These are phyloP conservation scores for Cyprinodon brontotheroides DNA, from an alignment of 2,113 vertebrate genomes.

Conservation along the genomic window DNA sequence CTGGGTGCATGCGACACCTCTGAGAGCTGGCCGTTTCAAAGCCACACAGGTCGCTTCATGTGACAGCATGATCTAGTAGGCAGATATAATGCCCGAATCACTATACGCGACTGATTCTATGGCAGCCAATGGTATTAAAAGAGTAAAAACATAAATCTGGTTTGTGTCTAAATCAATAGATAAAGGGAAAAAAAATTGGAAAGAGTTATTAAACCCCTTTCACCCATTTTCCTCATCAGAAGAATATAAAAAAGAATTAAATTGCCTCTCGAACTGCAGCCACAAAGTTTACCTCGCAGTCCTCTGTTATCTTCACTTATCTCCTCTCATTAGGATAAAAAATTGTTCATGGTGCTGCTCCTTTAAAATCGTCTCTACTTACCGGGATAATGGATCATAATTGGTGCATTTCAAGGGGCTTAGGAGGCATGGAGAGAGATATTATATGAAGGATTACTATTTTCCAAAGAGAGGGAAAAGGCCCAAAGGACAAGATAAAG, in stretches of 20 bases:
- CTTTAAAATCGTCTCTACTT: conserved; percentile 62
- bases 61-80: conserved; percentile 71
- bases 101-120: conserved; percentile 30
- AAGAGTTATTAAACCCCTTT: conserved; percentile 26
- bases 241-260: conserved; percentile 44
- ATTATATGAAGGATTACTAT: conserved; percentile 66
- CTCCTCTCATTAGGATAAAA: conserved; percentile 61
- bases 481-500: conserved; percentile 56
- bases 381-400: conserved; percentile 71
- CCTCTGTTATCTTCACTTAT: conserved; percentile 55
- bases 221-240: conserved; percentile 27
- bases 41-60: conserved; percentile 40
- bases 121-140: conserved; percentile 22
- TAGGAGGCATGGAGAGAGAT: conserved; percentile 54
- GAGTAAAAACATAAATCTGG: conserved; percentile 24
- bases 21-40: conserved; percentile 23
- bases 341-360: conserved; percentile 46
- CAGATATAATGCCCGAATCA: conserved; percentile 44
- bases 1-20: conserved; percentile 46
- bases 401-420: conserved; percentile 67
- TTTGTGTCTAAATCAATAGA: background rate
- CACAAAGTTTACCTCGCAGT: conserved; percentile 45
- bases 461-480: conserved; percentile 51
- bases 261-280: conserved; percentile 39
- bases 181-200: background rate